These are phyloP conservation scores for Helogale parvula DNA, from an alignment of 2,113 vertebrate species.

Conservation along the genomic window DNA sequence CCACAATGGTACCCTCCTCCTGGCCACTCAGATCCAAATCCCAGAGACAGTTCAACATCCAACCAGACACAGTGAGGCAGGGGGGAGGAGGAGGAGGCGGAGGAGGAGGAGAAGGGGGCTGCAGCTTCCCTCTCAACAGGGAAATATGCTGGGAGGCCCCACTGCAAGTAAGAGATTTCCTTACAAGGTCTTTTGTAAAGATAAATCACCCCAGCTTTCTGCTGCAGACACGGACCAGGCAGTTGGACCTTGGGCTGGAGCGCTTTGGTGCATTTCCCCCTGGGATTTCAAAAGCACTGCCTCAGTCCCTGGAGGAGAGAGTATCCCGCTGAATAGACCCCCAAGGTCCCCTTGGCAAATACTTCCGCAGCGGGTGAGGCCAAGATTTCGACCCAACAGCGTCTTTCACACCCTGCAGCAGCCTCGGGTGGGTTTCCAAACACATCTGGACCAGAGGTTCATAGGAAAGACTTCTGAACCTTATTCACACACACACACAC, in stretches of 20 bases:
- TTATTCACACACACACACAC: background rate
- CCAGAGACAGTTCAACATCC: background rate
- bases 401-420: background rate
- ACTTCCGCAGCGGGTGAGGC: accelerated
- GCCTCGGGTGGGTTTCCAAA: background rate
- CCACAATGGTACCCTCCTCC: background rate
- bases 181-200: background rate
- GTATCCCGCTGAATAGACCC: background rate
- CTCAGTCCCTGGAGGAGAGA: background rate
- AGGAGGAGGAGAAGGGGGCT: background rate
- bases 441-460: background rate
- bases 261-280: background rate
- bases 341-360: background rate
- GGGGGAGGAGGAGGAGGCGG: too few species aligned
- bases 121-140: background rate
- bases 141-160: background rate
- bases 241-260: background rate
- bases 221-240: background rate
- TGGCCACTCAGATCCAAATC: background rate
- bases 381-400: background rate
- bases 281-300: background rate
- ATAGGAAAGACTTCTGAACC: background rate
- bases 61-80: background rate
- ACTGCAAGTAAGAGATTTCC: background rate
- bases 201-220: background rate